phyloP scores from a whole-genome alignment of 2,797 vertebrate genomes.

The Brotula barbata region DNA sequence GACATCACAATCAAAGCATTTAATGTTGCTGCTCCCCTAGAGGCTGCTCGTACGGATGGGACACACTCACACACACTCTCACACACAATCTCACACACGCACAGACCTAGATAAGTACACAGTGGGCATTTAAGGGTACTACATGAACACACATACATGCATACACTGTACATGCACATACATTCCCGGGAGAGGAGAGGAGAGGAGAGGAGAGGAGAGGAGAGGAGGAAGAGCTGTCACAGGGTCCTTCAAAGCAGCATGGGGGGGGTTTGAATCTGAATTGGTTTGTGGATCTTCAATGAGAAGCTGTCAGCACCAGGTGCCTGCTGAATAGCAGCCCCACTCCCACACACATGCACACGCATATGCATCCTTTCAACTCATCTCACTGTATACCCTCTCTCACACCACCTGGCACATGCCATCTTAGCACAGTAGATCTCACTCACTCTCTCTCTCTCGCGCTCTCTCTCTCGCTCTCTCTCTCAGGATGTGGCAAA shows the following conservation, averaged over 20 bases:
- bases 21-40: too few relatives aligned
- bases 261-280: conserved; percentile 58
- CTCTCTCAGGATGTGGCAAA: conserved; percentile 52
- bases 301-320: conserved; percentile 69
- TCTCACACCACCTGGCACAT: conserved; percentile 68
- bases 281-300: conserved; percentile 60
- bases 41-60: too few relatives aligned
- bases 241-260: conserved; percentile 55
- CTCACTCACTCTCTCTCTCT: conserved; percentile 44
- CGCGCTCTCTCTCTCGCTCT: conserved; percentile 44
- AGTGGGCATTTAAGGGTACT: too few relatives aligned
- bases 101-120: conserved; percentile 28
- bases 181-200: conserved; percentile 7
- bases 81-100: conserved; percentile 12
- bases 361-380: conserved; percentile 22
- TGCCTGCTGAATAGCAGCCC: conserved; percentile 65
- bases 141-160: too few relatives aligned
- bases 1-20: conserved; percentile 30
- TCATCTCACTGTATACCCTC: conserved; percentile 49
- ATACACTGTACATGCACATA: too few relatives aligned
- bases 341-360: conserved; percentile 7
- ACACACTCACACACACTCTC: conserved; percentile 50
- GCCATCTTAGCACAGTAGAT: conserved; percentile 62
- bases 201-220: conserved; percentile 17
- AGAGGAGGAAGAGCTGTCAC: conserved; percentile 53